Percentiles rank a stretch among this genome's conserved stretches.
These are phyloP conservation scores for Distichodus sexfasciatus DNA, from an alignment of 2,797 vertebrate species.

Conservation along the genomic window DNA sequence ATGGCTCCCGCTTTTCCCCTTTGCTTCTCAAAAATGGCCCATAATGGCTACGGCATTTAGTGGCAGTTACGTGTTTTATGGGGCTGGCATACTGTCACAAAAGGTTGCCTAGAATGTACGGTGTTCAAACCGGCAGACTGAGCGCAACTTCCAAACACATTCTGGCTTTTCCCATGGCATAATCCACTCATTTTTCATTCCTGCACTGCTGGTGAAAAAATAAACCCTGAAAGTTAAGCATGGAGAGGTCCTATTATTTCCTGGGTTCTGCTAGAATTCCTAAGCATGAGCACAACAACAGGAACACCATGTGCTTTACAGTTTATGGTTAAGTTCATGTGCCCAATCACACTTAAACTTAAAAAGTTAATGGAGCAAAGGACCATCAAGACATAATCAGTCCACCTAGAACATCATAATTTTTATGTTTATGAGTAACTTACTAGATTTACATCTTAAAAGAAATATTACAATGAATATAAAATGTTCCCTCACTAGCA, in stretches of 20 bases:
- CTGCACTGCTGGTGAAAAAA: not conserved
- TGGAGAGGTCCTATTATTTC: too few species aligned
- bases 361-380: too few species aligned
- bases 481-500: too few species aligned
- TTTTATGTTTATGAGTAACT: too few species aligned
- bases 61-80: conserved; percentile 37
- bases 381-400: too few species aligned
- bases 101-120: not conserved
- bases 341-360: too few species aligned
- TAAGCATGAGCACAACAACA: not conserved
- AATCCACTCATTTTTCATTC: not conserved
- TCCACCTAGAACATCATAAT: too few species aligned
- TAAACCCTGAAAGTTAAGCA: not conserved
- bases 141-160: conserved; percentile 12
- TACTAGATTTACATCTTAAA: too few species aligned
- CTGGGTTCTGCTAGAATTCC: not conserved
- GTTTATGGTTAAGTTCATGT: not conserved
- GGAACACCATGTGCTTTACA: not conserved
- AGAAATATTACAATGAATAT: too few species aligned
- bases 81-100: conserved; percentile 52
- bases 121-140: conserved; percentile 27
- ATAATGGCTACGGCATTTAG: conserved; percentile 42
- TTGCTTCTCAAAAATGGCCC: not conserved
- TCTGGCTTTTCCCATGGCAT: not conserved
- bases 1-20: conserved; percentile 13